These are phyloP conservation scores for Entomobrya multifasciata DNA, from an alignment of 2,888 invertebrate species.

Conservation along the genomic window DNA sequence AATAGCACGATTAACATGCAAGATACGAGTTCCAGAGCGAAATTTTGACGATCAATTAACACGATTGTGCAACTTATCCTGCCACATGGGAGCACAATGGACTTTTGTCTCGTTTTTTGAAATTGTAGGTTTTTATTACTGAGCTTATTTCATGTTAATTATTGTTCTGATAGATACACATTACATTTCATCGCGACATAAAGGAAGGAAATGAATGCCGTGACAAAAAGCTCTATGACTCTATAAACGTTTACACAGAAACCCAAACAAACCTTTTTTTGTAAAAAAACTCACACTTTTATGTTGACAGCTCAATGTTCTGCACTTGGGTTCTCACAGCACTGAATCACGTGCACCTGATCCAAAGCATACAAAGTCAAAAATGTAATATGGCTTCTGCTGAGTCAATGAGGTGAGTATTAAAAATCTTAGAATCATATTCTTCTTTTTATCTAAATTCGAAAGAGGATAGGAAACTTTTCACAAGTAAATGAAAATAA, in stretches of 20 bases:
- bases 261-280: background rate
- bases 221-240: too few relatives aligned
- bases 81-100: too few relatives aligned
- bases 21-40: background rate
- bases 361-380: too few relatives aligned
- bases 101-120: background rate
- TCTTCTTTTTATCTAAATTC: background rate
- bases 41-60: conserved; percentile 47
- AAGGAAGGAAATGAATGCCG: conserved; percentile 4
- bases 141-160: conserved; percentile 23
- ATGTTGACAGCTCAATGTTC: conserved; percentile 9
- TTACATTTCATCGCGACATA: background rate
- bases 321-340: background rate
- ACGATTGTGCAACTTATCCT: background rate
- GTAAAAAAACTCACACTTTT: conserved; percentile 11
- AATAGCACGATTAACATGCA: conserved; percentile 28
- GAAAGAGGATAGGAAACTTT: background rate
- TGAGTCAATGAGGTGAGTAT: background rate
- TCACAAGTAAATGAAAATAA: conserved; percentile 42
- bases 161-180: background rate
- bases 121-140: background rate
- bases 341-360: background rate
- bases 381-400: too few relatives aligned
- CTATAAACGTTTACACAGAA: too few relatives aligned
- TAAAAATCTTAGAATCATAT: background rate